A percentile compares a stretch with the other conserved stretches of the same genome.
Conservation (phyloP, 2,888 invertebrate species). For the Acanthosepion lycidas region DNA sequence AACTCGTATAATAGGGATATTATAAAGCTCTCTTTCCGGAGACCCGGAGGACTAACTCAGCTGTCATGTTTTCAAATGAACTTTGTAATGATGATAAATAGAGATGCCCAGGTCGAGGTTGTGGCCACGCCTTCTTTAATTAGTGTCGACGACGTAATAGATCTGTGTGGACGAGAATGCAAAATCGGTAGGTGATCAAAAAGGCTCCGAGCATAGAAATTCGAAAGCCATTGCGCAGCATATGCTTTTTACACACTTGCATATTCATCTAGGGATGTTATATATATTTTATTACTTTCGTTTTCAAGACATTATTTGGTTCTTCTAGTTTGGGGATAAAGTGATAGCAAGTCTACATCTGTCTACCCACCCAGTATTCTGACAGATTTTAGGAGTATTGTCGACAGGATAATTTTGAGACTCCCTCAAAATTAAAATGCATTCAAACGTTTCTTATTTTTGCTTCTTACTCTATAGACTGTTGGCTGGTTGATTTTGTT, state of each 20-base stretch:
- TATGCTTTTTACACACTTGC: background rate
- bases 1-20: conserved; percentile 43
- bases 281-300: background rate
- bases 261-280: background rate
- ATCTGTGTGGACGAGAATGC: background rate
- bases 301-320: background rate
- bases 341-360: background rate
- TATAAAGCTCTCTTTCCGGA: conserved; percentile 23
- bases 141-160: conserved; percentile 34
- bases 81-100: conserved; percentile 47
- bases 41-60: conserved; percentile 41
- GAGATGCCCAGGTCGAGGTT: conserved; percentile 14
- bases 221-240: background rate
- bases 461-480: no score
- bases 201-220: background rate
- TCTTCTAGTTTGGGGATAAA: background rate
- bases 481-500: no score
- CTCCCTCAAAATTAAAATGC: no score
- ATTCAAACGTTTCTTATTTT: no score
- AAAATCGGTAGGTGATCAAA: background rate
- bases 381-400: background rate
- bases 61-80: conserved; percentile 47
- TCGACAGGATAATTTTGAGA: background rate
- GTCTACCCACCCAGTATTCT: background rate
- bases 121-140: conserved; percentile 43